Base-by-base conservation (phyloP, 2,797 vertebrate genomes). In the Mallotus villosus region DNA sequence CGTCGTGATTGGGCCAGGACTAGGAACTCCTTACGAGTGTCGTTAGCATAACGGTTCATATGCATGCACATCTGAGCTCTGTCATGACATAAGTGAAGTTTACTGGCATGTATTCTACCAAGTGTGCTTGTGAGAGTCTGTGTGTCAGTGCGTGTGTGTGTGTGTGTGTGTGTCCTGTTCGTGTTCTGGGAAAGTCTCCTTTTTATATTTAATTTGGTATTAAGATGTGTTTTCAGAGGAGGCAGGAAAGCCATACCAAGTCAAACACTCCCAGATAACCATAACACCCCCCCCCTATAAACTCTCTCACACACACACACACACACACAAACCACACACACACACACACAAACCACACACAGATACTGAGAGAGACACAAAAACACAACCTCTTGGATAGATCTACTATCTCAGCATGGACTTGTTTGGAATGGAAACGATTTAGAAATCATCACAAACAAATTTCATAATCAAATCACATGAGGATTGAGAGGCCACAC, bases 241-340 rank as follows among this genome's bases (percentile, higher is more conserved):
- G 82, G 85, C 81, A 87, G 62, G 71, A 68, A 81, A 76, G 74
- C 74, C 82, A 73, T 77, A 83, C 62, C 8, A 64, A 63, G 70
- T 64, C 76, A 74, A 78, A 79, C 75, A 76, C 68, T 78, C 68
- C 63, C 72, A 80, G 70, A 77, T 22, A 11, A 75, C 37, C 37
- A 41, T 41, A 41, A 41, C 37, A 41, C 8, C 37, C 37, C 11
- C 37, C 37, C 65, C n/a, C 24, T 19, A 77, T 49, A 24, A 1
- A 66, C 32, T 34, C 5, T 34, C 16, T 73, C 19, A 2, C 70
- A 68, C 53, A 63, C 19, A 3, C 25, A 27, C 25, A 27, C 19
- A 3, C 70, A 70, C 53, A 65, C 19, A 59, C 51, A 32, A 46
- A 69, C 37, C 53, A 65, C 19, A 59, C 51, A 32, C 57, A 69